Base-by-base conservation (phyloP, 2,888 invertebrate genomes). In the Laspeyria flexula region DNA sequence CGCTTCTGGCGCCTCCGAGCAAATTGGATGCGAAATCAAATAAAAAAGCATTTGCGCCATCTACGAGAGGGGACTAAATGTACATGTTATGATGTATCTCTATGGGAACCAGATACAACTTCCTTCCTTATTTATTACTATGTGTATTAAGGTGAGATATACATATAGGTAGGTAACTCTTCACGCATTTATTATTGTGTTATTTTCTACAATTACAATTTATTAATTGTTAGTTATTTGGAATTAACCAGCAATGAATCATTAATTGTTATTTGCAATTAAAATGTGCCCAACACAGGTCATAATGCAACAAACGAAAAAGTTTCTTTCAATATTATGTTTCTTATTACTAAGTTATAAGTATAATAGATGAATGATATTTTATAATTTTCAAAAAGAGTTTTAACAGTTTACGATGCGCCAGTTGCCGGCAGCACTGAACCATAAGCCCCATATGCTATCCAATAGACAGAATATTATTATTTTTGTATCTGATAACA, bases 1-100 rank as follows among this genome's bases (percentile, higher is more conserved):
- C 88, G 85, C 85, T 83, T 83, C 85, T 85, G 87, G 85, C 82
- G 72, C 63, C 65, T 72, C 77, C 63, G 62, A 55, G 76, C 77
- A 88, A 88, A 90, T 90, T 90, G 88, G 83, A 87, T 83, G 83
- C 79, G 83, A 87, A 90, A 89, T 90, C 85, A 83, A 89, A 90
- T 90, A 88, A 89, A 89, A 67, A 89, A 88, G 82, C 81, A 79
- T 83, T 83, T 66, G 67, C 79, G 66, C 73, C 74, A 77, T 78
- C 76, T 73, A 77, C 48, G 56, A 68, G 65, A 70, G 61, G 61
- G 66, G 64, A 29, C 59, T 63, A 71, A 71, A 75, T 74, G 60
- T 57, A 67, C 49, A 62, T 65, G 65, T 69, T 68, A 71, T 65
- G 61, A 62, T 57, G 51, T 62, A 48, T 62, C 52, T 39, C 59